Evolutionary conservation across 2,113 vertebrate genomes (phyloP), one percentile per base, ranked within the genome.

Genomic region (Sardina pilchardus): DNA sequence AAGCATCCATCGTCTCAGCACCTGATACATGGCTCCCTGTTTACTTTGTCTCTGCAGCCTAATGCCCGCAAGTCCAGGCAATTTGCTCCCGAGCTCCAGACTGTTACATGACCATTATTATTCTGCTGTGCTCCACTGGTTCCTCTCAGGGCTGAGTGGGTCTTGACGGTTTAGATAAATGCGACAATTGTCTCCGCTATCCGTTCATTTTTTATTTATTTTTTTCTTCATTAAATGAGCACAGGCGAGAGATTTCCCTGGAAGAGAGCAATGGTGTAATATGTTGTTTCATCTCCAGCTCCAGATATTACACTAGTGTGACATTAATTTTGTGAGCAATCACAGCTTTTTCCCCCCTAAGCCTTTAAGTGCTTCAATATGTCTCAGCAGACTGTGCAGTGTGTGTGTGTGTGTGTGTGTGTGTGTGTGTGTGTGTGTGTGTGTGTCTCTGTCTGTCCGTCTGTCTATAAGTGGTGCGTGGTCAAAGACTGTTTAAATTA

Each of bases 321-420:
- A 78, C 71, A 78, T 78, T 78, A 36, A 78, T 78, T 78, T 78
- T 36, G 71, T 78, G 71, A 34, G 10, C 71, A 78, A 78, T 78
- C 71, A 78, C 71, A 36, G 71, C 12, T 36, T 39, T 36, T 36
- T 10, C 30, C 30, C 9, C 30, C 30, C 0, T 36, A 36, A 78
- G 71, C 71, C 71, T 36, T 34, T 78, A 78, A 78, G 71, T 78
- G 71, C 71, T 78, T 2, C 26, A 14, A 78, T 78, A 78, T 36
- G 71, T 9, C n/a, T 71, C 30, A 36, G 34, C 30, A 78, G 71
- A 78, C 71, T 78, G 30, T 14, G 2, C 7, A 17, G 10, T 34
- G n/a, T 14, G n/a, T 16, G n/a, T 30, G 9, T 71, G n/a, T 26
- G 26, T 30, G 26, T 71, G 63, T 71, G 30, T 75, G 30, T 34